A percentile compares a stretch with the other conserved stretches of the same genome.
phyloP scores from a whole-genome alignment of 1,140 invertebrate genomes.

The Apis dorsata region DNA sequence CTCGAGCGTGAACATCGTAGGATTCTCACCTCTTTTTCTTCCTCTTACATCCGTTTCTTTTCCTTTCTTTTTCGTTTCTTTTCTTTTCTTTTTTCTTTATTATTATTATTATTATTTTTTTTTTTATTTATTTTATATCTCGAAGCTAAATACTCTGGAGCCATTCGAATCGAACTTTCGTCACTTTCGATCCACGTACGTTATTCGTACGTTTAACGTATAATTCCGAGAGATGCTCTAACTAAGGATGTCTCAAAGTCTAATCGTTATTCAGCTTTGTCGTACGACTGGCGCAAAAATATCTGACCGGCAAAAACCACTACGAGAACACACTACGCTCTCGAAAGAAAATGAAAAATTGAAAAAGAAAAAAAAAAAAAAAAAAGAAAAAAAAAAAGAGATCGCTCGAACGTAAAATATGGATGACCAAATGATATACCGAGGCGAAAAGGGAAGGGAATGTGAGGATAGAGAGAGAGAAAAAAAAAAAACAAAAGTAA shows the following conservation, averaged over 20 bases:
- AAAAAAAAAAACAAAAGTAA: constrained; percentile 8
- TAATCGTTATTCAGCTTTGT: constrained; percentile 56
- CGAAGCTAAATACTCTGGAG: background rate
- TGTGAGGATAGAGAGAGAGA: background rate
- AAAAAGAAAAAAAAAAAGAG: background rate
- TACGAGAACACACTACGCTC: constrained; percentile 66
- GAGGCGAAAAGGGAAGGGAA: constrained; percentile 18
- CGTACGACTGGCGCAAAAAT: constrained; percentile 50
- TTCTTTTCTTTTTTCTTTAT: background rate
- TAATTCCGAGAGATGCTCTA: constrained; percentile 49
- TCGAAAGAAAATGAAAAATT: constrained; percentile 40
- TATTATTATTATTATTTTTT: too few relatives aligned
- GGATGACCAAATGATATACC: background rate
- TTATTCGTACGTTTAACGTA: background rate
- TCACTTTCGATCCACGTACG: background rate
- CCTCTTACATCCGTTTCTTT: too few relatives aligned
- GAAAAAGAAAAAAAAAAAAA: background rate
- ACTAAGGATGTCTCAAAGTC: constrained; percentile 46
- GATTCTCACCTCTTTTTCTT: background rate
- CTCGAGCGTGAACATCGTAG: background rate
- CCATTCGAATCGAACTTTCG: background rate
- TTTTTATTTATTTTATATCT: background rate
- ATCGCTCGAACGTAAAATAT: constrained; percentile 5
- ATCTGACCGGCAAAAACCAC: constrained; percentile 59
- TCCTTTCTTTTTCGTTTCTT: background rate